phyloP scores from a whole-genome alignment of 2,113 vertebrate species.

The Festucalex cinctus region DNA sequence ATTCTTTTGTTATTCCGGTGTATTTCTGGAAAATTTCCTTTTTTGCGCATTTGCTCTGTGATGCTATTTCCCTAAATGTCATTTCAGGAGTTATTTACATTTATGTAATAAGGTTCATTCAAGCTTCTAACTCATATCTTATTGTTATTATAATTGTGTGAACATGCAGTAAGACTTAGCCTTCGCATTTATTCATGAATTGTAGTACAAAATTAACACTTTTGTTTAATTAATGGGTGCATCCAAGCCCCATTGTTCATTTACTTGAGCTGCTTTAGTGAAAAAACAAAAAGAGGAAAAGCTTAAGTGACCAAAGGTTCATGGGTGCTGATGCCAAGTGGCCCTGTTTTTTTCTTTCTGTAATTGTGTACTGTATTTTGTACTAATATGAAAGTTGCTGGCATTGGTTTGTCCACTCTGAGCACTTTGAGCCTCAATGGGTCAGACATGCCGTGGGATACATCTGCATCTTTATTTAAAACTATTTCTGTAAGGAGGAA shows the following conservation, averaged over 20 bases:
- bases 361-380: slow-evolving; percentile 69
- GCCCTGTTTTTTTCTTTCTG: slow-evolving; percentile 39
- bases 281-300: slow-evolving; percentile 14
- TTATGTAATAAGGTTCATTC: slow-evolving; percentile 50
- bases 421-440: slow-evolving; percentile 66
- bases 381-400: slow-evolving; percentile 58
- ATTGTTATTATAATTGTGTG: slow-evolving; percentile 52
- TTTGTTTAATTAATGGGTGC: slow-evolving; percentile 34
- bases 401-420: slow-evolving; percentile 52
- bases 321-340: slow-evolving; percentile 54
- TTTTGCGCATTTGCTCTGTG: slow-evolving; percentile 33
- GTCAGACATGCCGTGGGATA: slow-evolving; percentile 64
- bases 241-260: slow-evolving; percentile 49
- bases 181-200: slow-evolving; percentile 58
- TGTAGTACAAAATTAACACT: slow-evolving; percentile 42
- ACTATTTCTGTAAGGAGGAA: slow-evolving; percentile 66
- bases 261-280: slow-evolving; percentile 64
- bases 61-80: slow-evolving; percentile 19
- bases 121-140: slow-evolving; percentile 53
- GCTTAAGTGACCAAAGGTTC: slow-evolving; percentile 62
- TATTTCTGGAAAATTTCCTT: slow-evolving; percentile 11
- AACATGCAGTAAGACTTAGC: slow-evolving; percentile 40
- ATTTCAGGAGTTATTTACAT: slow-evolving; percentile 49
- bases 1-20: not conserved
- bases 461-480: slow-evolving; percentile 76